Evolutionary conservation across 2,797 vertebrate genomes (phyloP).

Genomic region (Staurois parvus): DNA sequence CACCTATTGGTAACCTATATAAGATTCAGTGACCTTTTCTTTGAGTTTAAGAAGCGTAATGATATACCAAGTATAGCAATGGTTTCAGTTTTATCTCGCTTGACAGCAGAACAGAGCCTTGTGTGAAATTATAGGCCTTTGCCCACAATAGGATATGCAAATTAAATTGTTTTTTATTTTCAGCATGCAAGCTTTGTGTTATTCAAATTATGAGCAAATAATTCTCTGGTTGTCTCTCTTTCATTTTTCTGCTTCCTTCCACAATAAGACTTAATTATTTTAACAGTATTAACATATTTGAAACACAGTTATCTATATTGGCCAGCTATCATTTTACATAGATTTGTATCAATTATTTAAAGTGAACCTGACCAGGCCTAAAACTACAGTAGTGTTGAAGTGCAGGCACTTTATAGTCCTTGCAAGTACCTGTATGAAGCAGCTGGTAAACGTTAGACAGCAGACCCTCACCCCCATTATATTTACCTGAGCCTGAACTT

Average conservation of each 20-base stretch:
- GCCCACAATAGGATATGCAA: slow-evolving; percentile 15
- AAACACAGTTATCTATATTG: background rate
- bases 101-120: background rate
- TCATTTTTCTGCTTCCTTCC: no score
- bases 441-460: no score
- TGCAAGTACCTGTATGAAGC: no score
- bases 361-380: no score
- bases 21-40: background rate
- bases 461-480: no score
- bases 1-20: background rate
- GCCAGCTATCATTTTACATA: background rate
- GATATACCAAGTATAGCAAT: background rate
- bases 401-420: no score
- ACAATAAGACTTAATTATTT: background rate
- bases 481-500: no score
- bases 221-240: no score
- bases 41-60: background rate
- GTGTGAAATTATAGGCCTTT: slow-evolving; percentile 26
- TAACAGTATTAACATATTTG: background rate
- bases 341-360: background rate
- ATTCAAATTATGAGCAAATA: slow-evolving; percentile 7
- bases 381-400: no score
- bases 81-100: slow-evolving; percentile 3
- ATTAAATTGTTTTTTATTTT: background rate
- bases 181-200: background rate